Percentiles rank a stretch among this genome's conserved stretches.
phyloP scores from a whole-genome alignment of 2,888 invertebrate species.

The Criorhina ranunculi region DNA sequence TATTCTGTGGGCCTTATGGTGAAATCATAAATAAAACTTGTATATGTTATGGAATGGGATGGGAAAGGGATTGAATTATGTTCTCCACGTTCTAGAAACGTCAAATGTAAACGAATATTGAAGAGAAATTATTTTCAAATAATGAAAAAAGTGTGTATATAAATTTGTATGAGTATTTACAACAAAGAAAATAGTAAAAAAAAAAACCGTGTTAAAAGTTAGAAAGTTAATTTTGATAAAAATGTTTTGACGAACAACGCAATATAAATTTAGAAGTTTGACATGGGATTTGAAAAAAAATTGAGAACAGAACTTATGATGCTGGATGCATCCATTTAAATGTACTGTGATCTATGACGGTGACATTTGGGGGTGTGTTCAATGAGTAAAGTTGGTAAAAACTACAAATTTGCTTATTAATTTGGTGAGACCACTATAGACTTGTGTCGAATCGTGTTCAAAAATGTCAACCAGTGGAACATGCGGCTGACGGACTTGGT shows the following conservation, averaged over 20 bases:
- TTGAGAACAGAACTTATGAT: background rate
- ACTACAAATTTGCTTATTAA: too few relatives aligned
- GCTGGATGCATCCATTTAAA: conserved; percentile 26
- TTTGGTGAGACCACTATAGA: too few relatives aligned
- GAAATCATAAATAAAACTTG: conserved; percentile 38
- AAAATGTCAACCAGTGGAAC: too few relatives aligned
- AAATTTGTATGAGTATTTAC: conserved; percentile 22
- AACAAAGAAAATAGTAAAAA: background rate
- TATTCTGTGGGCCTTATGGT: conserved; percentile 15
- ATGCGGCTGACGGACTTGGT: too few relatives aligned
- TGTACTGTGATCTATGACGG: background rate
- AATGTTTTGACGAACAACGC: conserved; percentile 8
- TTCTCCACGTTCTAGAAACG: conserved; percentile 4
- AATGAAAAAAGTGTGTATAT: conserved; percentile 13
- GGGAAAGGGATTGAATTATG: conserved; percentile 32
- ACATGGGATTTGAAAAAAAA: conserved; percentile 20
- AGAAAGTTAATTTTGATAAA: conserved; percentile 26
- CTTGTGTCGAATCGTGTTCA: too few relatives aligned
- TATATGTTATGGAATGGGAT: background rate
- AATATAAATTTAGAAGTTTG: conserved; percentile 37
- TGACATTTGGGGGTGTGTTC: too few relatives aligned
- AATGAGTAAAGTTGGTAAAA: too few relatives aligned
- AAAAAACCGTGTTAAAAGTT: conserved; percentile 32
- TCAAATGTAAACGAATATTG: conserved; percentile 51
- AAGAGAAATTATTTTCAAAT: conserved; percentile 41